A percentile compares a stretch with the other conserved stretches of the same genome.
Evolutionary conservation across 2,888 invertebrate genomes (phyloP).

Genomic region (Nebria brevicollis): DNA sequence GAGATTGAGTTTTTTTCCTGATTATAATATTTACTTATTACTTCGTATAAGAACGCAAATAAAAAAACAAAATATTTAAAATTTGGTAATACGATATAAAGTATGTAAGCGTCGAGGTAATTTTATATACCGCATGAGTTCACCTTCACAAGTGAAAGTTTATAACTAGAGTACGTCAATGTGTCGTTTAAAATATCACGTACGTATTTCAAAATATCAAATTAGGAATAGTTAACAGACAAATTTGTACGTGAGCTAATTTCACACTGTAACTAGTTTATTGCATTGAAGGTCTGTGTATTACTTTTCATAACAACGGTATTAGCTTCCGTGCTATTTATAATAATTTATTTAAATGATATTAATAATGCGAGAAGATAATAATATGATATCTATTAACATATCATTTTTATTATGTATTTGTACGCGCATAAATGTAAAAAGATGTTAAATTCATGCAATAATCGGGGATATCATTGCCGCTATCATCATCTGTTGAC

Average conservation of each 20-base stretch:
- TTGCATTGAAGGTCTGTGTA: neutral
- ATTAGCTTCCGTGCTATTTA: neutral
- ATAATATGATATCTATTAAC: neutral
- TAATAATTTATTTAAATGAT: neutral
- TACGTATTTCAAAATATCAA: neutral
- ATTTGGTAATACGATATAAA: neutral
- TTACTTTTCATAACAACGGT: neutral
- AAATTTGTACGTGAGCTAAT: neutral
- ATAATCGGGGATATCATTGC: neutral
- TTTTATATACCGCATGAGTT: neutral
- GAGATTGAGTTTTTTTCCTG: too few species aligned
- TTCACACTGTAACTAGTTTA: neutral
- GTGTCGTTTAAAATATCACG: neutral
- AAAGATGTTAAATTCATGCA: neutral
- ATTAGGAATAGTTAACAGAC: neutral
- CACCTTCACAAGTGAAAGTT: neutral
- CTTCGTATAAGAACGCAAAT: too few species aligned
- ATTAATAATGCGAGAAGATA: neutral
- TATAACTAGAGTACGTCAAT: neutral
- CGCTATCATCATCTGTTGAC: neutral
- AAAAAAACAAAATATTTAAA: neutral
- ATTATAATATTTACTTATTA: too few species aligned
- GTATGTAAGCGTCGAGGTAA: neutral
- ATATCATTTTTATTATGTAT: neutral
- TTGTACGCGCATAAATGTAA: neutral